Conservation (phyloP, 2,113 vertebrate genomes). For the Galeopterus variegatus region DNA sequence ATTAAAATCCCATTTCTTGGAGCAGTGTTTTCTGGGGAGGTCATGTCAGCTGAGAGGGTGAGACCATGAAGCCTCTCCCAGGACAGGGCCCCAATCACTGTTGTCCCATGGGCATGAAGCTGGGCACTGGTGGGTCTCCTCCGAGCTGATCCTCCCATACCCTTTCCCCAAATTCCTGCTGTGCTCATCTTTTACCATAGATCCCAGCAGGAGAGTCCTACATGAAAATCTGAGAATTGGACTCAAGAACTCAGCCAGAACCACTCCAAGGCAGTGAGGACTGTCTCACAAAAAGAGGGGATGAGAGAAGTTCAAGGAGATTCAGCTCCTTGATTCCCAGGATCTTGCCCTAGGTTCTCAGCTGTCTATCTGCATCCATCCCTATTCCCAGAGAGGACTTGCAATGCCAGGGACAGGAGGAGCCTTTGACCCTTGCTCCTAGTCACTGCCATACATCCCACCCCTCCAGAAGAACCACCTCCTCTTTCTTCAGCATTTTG, state of each 20-base stretch:
- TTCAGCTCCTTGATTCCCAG: not conserved
- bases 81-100: slow-evolving; percentile 4
- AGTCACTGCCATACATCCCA: not conserved
- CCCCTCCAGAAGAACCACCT: not conserved
- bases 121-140: not conserved
- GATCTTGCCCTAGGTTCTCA: not conserved
- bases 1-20: slow-evolving; percentile 67
- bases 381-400: not conserved
- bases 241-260: not conserved
- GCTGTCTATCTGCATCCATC: not conserved
- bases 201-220: not conserved
- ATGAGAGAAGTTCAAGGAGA: not conserved
- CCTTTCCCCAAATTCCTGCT: not conserved
- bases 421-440: not conserved
- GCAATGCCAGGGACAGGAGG: not conserved
- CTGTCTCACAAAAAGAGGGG: not conserved
- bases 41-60: not conserved
- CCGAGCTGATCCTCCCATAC: not conserved
- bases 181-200: not conserved
- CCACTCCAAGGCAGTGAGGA: not conserved
- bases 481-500: not conserved
- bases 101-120: not conserved
- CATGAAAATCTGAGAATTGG: not conserved
- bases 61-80: not conserved
- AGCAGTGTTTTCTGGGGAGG: slow-evolving; percentile 21